A percentile compares a stretch with the other conserved stretches of the same genome.
These are phyloP conservation scores for Brienomyrus longianalis DNA, from an alignment of 2,113 vertebrate species.

Conservation along the genomic window DNA sequence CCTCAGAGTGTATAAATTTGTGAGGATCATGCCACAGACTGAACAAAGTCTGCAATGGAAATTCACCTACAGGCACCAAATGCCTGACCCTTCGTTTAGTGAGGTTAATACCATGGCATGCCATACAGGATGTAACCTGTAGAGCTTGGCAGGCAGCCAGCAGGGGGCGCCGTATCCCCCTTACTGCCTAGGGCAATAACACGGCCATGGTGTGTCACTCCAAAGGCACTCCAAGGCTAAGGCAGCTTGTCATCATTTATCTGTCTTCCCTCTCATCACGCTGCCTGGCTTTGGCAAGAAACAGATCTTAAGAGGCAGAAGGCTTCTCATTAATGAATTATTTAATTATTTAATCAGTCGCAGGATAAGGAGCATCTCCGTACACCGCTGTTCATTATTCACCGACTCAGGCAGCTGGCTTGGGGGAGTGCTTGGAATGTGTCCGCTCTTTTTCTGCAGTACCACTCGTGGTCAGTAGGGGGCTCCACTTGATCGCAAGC, in stretches of 20 bases:
- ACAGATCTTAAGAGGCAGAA: constrained; percentile 61
- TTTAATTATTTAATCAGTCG: constrained; percentile 64
- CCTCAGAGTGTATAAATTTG: neutral
- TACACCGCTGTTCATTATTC: constrained; percentile 67
- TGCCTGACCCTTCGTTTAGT: neutral
- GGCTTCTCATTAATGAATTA: constrained; percentile 66
- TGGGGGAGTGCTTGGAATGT: constrained; percentile 34
- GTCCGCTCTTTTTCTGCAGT: constrained; percentile 29
- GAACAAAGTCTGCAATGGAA: neutral
- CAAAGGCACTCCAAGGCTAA: neutral
- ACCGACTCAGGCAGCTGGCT: constrained; percentile 61
- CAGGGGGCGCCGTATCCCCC: neutral
- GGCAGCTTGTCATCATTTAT: constrained; percentile 8
- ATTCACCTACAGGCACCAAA: neutral
- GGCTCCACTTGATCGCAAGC: constrained; percentile 39
- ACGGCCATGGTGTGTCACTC: neutral
- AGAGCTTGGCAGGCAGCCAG: neutral
- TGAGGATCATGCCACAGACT: neutral
- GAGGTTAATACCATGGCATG: neutral
- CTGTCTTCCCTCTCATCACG: constrained; percentile 15
- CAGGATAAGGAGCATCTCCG: constrained; percentile 62
- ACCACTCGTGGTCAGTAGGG: constrained; percentile 42
- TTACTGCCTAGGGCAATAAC: neutral
- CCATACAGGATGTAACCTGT: neutral
- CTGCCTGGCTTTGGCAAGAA: constrained; percentile 45